Conservation (phyloP, 2,888 invertebrate genomes). For the Amorpha juglandis region DNA sequence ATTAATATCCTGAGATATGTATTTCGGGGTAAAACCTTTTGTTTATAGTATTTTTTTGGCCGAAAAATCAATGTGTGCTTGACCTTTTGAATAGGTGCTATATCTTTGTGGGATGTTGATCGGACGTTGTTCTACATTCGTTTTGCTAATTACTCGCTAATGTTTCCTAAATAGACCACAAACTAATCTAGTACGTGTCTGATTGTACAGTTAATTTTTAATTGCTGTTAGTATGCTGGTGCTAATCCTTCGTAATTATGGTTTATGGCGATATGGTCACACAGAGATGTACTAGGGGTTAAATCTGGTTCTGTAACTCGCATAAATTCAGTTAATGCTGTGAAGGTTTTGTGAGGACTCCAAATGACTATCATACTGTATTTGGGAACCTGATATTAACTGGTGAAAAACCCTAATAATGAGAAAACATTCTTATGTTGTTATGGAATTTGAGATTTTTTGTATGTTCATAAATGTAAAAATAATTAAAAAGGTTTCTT, state of each 20-base stretch:
- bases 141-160: conserved; percentile 55
- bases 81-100: conserved; percentile 51
- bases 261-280: not conserved
- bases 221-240: conserved; percentile 17
- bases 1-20: not conserved
- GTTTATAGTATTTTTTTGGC: conserved; percentile 45
- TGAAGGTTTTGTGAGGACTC: too few relatives aligned
- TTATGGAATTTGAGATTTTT: too few relatives aligned
- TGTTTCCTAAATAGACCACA: conserved; percentile 50
- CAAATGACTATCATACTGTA: too few relatives aligned
- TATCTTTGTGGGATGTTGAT: conserved; percentile 41
- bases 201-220: conserved; percentile 29
- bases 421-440: too few relatives aligned
- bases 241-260: conserved; percentile 28
- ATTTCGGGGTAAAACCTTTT: conserved; percentile 17
- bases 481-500: too few relatives aligned
- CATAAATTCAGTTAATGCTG: too few relatives aligned
- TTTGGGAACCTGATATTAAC: too few relatives aligned
- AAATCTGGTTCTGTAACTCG: not conserved
- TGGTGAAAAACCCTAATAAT: too few relatives aligned
- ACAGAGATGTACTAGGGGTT: not conserved
- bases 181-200: conserved; percentile 41
- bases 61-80: conserved; percentile 54
- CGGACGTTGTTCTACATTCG: conserved; percentile 37
- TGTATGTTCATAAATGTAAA: too few relatives aligned